A percentile compares a stretch with the other conserved stretches of the same genome.
Conservation (phyloP, 2,113 vertebrate species). For the Lathamus discolor region DNA sequence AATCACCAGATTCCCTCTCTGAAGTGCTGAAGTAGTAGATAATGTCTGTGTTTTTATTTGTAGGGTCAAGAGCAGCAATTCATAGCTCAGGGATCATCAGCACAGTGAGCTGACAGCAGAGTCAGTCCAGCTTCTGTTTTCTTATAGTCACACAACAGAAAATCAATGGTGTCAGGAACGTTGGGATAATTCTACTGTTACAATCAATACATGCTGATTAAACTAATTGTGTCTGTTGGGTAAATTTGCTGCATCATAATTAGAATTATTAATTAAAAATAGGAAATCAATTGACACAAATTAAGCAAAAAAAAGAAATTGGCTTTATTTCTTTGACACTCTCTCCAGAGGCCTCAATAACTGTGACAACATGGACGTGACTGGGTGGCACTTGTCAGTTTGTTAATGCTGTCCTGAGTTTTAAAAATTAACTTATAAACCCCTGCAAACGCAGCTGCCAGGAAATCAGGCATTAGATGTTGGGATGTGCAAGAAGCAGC, state of each 20-base stretch:
- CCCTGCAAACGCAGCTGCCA: not conserved
- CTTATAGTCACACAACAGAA: slow-evolving; percentile 73
- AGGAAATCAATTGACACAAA: slow-evolving; percentile 98
- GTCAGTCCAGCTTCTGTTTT: slow-evolving; percentile 65
- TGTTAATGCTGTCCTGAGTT: slow-evolving; percentile 23
- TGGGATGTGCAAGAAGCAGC: not conserved
- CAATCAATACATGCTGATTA: slow-evolving; percentile 82
- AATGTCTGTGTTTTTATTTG: slow-evolving; percentile 42
- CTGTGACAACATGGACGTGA: slow-evolving; percentile 48
- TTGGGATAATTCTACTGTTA: slow-evolving; percentile 78
- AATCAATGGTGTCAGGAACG: slow-evolving; percentile 85
- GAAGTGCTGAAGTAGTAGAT: slow-evolving; percentile 23
- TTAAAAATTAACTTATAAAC: slow-evolving; percentile 20
- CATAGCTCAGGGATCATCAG: slow-evolving; percentile 45
- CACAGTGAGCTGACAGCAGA: slow-evolving; percentile 23
- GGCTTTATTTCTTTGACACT: slow-evolving; percentile 85
- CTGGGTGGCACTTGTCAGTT: slow-evolving; percentile 28
- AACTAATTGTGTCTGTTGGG: slow-evolving; percentile 82
- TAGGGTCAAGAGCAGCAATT: slow-evolving; percentile 26
- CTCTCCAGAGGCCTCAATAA: slow-evolving; percentile 67
- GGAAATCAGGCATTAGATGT: not conserved
- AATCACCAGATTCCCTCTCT: not conserved
- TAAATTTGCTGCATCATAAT: slow-evolving; percentile 96
- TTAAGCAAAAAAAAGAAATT: slow-evolving; percentile 82
- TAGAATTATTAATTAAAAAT: slow-evolving; percentile 99